A percentile compares a stretch with the other conserved stretches of the same genome.
These are phyloP conservation scores for Esox niger DNA, from an alignment of 2,113 vertebrate genomes.

Conservation along the genomic window DNA sequence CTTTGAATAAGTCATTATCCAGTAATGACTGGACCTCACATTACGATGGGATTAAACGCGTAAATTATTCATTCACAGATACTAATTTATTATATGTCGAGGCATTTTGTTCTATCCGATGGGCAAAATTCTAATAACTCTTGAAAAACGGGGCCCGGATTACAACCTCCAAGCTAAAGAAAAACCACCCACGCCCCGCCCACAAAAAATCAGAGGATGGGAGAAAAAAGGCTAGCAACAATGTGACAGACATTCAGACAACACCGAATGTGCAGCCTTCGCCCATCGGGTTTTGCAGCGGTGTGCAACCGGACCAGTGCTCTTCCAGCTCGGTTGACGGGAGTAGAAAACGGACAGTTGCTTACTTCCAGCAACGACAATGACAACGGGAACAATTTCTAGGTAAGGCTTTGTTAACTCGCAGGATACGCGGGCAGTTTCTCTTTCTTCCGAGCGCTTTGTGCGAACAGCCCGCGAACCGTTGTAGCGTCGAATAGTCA, in stretches of 20 bases:
- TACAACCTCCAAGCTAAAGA: neutral
- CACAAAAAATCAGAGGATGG: constrained; percentile 37
- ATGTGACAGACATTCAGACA: constrained; percentile 58
- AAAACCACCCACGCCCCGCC: constrained; percentile 50
- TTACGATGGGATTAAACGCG: too few species aligned
- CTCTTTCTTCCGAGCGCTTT: constrained; percentile 41
- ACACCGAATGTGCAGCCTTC: constrained; percentile 36
- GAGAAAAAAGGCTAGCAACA: constrained; percentile 53
- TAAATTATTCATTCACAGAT: too few species aligned
- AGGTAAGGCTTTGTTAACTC: constrained; percentile 66
- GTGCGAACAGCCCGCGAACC: constrained; percentile 18
- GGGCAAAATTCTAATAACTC: too few species aligned
- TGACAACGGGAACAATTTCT: constrained; percentile 43
- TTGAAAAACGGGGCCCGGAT: too few species aligned
- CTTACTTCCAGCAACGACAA: constrained; percentile 5
- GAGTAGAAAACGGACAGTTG: constrained; percentile 46
- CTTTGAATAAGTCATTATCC: too few species aligned
- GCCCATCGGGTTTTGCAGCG: constrained; percentile 24
- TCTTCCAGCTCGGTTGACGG: constrained; percentile 28
- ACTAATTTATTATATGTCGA: too few species aligned
- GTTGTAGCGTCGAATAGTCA: neutral
- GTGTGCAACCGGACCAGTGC: constrained; percentile 26
- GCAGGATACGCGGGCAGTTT: constrained; percentile 35
- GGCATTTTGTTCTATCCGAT: too few species aligned
- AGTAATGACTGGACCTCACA: too few species aligned